A percentile compares a stretch with the other conserved stretches of the same genome.
Conservation (phyloP, 1,140 invertebrate species). For the Euura saliciscinereae region DNA sequence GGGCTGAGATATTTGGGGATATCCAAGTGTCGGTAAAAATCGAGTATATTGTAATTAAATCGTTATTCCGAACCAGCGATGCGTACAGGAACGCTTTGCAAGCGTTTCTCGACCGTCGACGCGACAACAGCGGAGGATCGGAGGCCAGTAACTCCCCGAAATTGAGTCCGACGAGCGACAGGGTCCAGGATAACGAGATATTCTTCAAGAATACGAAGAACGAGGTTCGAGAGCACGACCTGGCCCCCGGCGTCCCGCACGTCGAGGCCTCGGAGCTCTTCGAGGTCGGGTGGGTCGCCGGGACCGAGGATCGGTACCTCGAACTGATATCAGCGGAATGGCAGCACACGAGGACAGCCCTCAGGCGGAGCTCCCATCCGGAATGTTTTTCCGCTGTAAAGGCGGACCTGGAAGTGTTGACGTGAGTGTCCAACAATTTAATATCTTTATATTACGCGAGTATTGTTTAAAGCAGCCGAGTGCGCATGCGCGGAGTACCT, state of each 20-base stretch:
- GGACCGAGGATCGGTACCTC: slow-evolving; percentile 45
- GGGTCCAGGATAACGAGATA: slow-evolving; percentile 18
- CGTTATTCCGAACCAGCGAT: slow-evolving; percentile 36
- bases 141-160: slow-evolving; percentile 20
- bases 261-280: slow-evolving; percentile 38
- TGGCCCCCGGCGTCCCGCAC: slow-evolving; percentile 35
- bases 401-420: slow-evolving; percentile 42
- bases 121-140: slow-evolving; percentile 22
- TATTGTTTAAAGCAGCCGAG: slow-evolving; percentile 10
- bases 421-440: slow-evolving; percentile 28
- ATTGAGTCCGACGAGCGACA: slow-evolving; percentile 32
- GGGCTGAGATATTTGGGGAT: too few relatives aligned
- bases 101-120: slow-evolving; percentile 41
- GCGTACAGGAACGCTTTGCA: slow-evolving; percentile 43
- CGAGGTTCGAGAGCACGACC: slow-evolving; percentile 14
- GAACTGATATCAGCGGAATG: slow-evolving; percentile 46
- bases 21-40: too few relatives aligned
- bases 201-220: slow-evolving; percentile 30
- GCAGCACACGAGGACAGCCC: slow-evolving; percentile 41
- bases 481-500: too few relatives aligned
- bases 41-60: too few relatives aligned
- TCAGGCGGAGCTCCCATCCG: slow-evolving; percentile 39
- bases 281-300: slow-evolving; percentile 44
- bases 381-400: slow-evolving; percentile 38
- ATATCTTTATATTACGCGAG: neutral